Conservation (phyloP, 2,888 invertebrate genomes). For the Hoplodrina ambigua region DNA sequence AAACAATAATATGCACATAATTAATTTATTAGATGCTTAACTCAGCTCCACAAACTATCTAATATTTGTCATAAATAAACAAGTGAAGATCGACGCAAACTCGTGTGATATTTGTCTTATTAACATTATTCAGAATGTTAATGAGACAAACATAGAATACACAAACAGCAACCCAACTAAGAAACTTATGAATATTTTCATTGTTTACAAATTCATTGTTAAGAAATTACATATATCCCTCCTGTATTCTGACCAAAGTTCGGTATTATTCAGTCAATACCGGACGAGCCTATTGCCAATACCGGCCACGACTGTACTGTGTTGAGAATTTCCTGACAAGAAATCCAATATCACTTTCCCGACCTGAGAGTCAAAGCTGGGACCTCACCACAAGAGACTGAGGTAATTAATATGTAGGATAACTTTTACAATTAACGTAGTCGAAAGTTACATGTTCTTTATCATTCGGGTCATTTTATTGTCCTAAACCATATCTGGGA, state of each 20-base stretch:
- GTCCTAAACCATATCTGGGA: too few relatives aligned
- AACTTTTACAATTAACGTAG: too few relatives aligned
- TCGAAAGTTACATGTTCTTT: too few relatives aligned
- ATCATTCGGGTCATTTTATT: too few relatives aligned
- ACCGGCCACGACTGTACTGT: background rate
- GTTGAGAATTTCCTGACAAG: slow-evolving; percentile 12
- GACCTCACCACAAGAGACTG: background rate
- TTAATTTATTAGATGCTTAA: background rate
- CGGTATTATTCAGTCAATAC: background rate
- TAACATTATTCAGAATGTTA: slow-evolving; percentile 26
- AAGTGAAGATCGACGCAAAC: background rate
- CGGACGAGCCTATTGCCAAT: slow-evolving; percentile 6
- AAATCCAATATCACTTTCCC: slow-evolving; percentile 2
- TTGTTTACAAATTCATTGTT: slow-evolving; percentile 2
- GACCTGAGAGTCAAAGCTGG: background rate
- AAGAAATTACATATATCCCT: slow-evolving; percentile 5
- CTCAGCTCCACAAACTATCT: background rate
- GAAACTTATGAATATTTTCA: slow-evolving; percentile 14
- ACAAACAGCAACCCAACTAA: slow-evolving; percentile 5
- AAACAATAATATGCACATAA: slow-evolving; percentile 9
- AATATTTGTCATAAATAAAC: background rate
- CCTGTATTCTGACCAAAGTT: background rate
- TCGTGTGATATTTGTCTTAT: background rate
- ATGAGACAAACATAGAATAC: background rate
- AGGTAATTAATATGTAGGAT: background rate